Percentiles rank a stretch among this genome's conserved stretches.
Conservation (phyloP, 2,888 invertebrate species). For the Laspeyria flexula region DNA sequence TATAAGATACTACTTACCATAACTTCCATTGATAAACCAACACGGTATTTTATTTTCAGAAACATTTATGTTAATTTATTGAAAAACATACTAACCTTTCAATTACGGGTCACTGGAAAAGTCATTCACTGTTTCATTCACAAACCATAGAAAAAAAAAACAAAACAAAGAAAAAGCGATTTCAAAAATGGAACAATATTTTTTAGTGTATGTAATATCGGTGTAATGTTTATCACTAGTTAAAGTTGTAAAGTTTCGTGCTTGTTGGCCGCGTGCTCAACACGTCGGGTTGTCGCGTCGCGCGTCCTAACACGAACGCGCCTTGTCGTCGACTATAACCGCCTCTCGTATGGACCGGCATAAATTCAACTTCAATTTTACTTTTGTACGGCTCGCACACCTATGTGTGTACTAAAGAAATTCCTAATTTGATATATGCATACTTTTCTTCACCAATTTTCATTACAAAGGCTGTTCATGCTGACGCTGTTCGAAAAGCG, state of each 20-base stretch:
- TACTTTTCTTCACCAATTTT: conserved; percentile 19
- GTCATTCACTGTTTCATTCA: conserved; percentile 67
- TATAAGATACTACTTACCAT: conserved; percentile 14
- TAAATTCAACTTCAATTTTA: conserved; percentile 59
- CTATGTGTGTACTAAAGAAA: conserved; percentile 40
- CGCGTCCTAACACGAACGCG: conserved; percentile 69
- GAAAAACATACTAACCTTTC: conserved; percentile 66
- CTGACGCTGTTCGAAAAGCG: not conserved
- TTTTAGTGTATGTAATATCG: conserved; percentile 26
- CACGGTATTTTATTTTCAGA: conserved; percentile 12
- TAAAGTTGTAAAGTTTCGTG: conserved; percentile 44
- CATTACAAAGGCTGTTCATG: not conserved
- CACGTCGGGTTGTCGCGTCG: conserved; percentile 49
- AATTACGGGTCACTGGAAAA: conserved; percentile 62
- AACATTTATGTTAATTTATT: conserved; percentile 43
- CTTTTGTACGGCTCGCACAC: conserved; percentile 48
- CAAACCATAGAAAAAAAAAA: conserved; percentile 41
- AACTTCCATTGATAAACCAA: conserved; percentile 39
- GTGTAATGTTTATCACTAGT: conserved; percentile 43
- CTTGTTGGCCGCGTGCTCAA: conserved; percentile 60
- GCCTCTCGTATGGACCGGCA: conserved; percentile 51
- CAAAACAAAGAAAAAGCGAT: conserved; percentile 15
- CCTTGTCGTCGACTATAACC: conserved; percentile 70
- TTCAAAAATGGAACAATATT: conserved; percentile 13
- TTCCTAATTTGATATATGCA: conserved; percentile 38